Conservation (phyloP, 1,140 invertebrate species). For the Drosophila saltans region DNA sequence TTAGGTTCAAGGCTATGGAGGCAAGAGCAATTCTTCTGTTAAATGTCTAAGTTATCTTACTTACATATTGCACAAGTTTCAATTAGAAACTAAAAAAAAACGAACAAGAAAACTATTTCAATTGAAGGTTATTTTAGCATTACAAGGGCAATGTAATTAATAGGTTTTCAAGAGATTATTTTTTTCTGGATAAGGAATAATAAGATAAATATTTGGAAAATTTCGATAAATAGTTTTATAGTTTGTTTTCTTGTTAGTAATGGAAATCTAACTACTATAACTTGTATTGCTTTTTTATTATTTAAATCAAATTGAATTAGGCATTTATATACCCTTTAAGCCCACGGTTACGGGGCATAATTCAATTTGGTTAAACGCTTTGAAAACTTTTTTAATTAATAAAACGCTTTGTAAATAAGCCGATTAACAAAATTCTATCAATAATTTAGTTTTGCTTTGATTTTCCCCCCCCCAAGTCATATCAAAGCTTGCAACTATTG, state of each 20-base stretch:
- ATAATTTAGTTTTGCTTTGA: no score
- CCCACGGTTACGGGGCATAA: no score
- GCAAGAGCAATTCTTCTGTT: background rate
- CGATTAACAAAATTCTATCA: background rate
- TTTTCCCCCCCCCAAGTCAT: no score
- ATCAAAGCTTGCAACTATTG: background rate
- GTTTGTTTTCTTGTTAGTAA: no score
- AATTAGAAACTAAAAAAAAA: conserved; percentile 5
- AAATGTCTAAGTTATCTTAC: background rate
- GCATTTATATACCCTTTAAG: no score
- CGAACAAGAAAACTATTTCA: conserved; percentile 4
- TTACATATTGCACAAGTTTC: conserved; percentile 10
- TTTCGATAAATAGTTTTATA: no score
- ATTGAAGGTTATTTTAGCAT: background rate
- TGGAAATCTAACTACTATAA: no score
- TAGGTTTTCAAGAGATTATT: conserved; percentile 16
- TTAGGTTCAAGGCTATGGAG: conserved; percentile 46
- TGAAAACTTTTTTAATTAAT: no score
- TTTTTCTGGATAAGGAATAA: conserved; percentile 4
- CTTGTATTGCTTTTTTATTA: no score
- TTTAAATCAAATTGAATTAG: no score
- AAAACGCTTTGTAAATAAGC: background rate
- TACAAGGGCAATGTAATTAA: conserved; percentile 1
- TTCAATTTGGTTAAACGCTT: no score
- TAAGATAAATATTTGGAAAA: no score